A percentile compares a stretch with the other conserved stretches of the same genome.
phyloP scores from a whole-genome alignment of 2,888 invertebrate genomes.

The Polydrusus tereticollis region DNA sequence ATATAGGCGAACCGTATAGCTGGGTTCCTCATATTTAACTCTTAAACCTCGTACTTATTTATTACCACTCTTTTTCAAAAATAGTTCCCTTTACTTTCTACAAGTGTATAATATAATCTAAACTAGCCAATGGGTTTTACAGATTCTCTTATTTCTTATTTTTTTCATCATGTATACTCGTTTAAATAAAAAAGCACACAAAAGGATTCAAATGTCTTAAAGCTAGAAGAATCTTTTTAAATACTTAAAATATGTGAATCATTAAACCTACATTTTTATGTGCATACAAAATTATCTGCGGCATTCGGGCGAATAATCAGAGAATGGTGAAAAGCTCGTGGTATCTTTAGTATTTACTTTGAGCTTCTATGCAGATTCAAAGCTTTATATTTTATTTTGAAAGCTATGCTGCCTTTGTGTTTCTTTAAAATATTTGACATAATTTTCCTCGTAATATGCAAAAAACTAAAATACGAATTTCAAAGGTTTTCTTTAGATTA shows the following conservation, averaged over 20 bases:
- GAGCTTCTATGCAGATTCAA: neutral
- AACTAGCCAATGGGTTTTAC: too few species aligned
- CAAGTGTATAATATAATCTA: too few species aligned
- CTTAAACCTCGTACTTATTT: too few species aligned
- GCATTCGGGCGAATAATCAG: slow-evolving; percentile 8
- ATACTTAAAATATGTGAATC: neutral
- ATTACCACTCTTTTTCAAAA: too few species aligned
- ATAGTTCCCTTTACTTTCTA: too few species aligned
- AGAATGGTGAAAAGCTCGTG: neutral
- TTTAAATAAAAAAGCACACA: too few species aligned
- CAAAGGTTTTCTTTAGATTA: too few species aligned
- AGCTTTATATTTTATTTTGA: neutral
- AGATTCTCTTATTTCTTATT: too few species aligned
- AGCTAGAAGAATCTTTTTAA: neutral
- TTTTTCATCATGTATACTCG: too few species aligned
- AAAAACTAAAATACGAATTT: neutral
- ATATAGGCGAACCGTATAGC: too few species aligned
- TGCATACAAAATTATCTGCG: slow-evolving; percentile 7
- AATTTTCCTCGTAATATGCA: neutral
- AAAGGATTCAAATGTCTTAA: too few species aligned
- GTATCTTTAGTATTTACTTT: neutral
- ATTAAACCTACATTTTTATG: slow-evolving; percentile 1
- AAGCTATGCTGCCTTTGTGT: neutral
- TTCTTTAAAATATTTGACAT: neutral
- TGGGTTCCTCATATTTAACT: too few species aligned